phyloP scores from a whole-genome alignment of 2,797 vertebrate species.

The Danio choprae region DNA sequence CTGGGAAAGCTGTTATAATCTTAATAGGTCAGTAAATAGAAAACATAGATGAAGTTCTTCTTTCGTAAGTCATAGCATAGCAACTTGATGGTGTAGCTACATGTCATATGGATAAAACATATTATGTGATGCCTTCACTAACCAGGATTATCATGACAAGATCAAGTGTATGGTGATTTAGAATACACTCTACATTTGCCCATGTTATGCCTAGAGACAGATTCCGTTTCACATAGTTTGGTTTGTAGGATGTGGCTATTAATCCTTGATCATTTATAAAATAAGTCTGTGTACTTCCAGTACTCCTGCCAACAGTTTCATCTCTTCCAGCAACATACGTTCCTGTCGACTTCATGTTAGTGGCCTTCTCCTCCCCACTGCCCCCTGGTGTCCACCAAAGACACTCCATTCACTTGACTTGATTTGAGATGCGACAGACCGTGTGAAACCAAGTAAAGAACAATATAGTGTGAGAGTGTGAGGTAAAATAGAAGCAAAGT shows the following conservation, averaged over 20 bases:
- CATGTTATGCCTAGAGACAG: conserved; percentile 75
- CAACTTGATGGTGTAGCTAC: conserved; percentile 63
- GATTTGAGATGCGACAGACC: conserved; percentile 59
- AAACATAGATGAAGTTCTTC: conserved; percentile 74
- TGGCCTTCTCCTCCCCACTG: conserved; percentile 74
- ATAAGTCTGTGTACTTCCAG: conserved; percentile 76
- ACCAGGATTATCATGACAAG: conserved; percentile 64
- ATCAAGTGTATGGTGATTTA: conserved; percentile 62
- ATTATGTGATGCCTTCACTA: conserved; percentile 70
- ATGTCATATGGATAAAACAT: conserved; percentile 73
- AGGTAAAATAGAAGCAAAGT: conserved; percentile 47
- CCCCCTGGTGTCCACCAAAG: conserved; percentile 70
- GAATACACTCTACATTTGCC: conserved; percentile 73
- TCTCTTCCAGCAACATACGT: conserved; percentile 71
- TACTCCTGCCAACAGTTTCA: conserved; percentile 74
- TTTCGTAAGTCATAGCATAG: conserved; percentile 69
- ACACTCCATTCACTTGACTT: conserved; percentile 70
- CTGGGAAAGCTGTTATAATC: conserved; percentile 70
- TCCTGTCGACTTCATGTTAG: conserved; percentile 74
- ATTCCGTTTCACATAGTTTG: conserved; percentile 65
- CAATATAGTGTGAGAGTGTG: conserved; percentile 31
- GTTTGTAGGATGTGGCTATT: conserved; percentile 71
- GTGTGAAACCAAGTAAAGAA: conserved; percentile 47
- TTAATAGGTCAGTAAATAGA: conserved; percentile 74
- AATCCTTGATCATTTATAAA: conserved; percentile 71